Conservation (phyloP, 2,797 vertebrate species). For the Perodicticus potto region DNA sequence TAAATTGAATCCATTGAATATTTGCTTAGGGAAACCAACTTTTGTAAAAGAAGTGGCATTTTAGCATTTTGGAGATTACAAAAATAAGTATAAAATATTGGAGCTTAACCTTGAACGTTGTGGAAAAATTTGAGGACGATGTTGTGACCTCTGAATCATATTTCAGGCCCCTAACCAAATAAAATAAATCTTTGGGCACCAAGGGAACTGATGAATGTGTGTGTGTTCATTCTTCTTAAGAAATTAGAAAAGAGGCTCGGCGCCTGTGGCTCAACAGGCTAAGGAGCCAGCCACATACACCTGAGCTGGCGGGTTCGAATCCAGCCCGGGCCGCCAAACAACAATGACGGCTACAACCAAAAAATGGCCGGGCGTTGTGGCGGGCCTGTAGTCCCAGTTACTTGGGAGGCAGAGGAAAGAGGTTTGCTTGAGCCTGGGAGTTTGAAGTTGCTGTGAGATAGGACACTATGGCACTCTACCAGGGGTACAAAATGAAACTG, state of each 20-base stretch:
- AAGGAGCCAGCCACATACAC: too few relatives aligned
- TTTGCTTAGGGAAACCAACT: conserved; percentile 11
- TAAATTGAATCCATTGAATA: conserved; percentile 18
- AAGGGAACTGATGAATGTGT: conserved; percentile 46
- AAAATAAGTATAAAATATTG: conserved; percentile 36
- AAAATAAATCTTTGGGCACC: conserved; percentile 21
- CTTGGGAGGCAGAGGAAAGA: too few relatives aligned
- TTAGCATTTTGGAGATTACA: conserved; percentile 35
- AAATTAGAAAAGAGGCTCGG: background rate
- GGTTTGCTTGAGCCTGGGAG: too few relatives aligned
- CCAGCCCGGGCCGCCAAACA: too few relatives aligned
- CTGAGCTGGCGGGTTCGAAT: too few relatives aligned
- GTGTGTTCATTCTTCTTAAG: conserved; percentile 51
- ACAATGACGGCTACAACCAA: too few relatives aligned
- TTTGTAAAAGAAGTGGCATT: conserved; percentile 40
- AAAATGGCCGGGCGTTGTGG: too few relatives aligned
- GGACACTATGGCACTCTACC: too few relatives aligned
- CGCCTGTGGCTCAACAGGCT: too few relatives aligned
- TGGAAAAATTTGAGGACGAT: conserved; percentile 14
- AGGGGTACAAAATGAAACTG: too few relatives aligned
- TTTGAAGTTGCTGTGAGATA: too few relatives aligned
- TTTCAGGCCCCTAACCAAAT: conserved; percentile 54
- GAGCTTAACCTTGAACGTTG: conserved; percentile 5
- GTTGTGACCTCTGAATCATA: conserved; percentile 27
- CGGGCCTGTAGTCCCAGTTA: too few relatives aligned